A percentile compares a stretch with the other conserved stretches of the same genome.
These are phyloP conservation scores for Coelinius sp. DNA, from an alignment of 2,888 invertebrate genomes.

Conservation along the genomic window DNA sequence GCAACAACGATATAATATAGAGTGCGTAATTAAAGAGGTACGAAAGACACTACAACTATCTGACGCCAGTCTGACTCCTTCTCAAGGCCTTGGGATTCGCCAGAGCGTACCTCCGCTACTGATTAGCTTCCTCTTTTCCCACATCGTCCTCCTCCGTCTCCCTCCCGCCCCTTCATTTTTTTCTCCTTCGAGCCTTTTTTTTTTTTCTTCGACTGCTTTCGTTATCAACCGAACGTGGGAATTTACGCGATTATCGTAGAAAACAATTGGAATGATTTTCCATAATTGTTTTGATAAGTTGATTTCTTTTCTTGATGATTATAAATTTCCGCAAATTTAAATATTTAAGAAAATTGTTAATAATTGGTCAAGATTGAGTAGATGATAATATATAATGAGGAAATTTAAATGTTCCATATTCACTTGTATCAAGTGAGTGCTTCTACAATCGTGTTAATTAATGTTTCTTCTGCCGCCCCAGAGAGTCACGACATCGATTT, in stretches of 20 bases:
- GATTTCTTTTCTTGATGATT: background rate
- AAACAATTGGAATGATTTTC: conserved; percentile 1
- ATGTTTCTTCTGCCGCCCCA: conserved; percentile 3
- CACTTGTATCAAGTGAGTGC: conserved; percentile 22
- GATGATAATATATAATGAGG: background rate
- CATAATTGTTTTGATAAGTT: conserved; percentile 17
- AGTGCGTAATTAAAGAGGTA: conserved; percentile 48
- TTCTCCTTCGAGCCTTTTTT: conserved; percentile 18
- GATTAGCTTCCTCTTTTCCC: conserved; percentile 71
- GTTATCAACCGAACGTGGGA: conserved; percentile 36
- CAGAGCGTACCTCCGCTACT: conserved; percentile 69
- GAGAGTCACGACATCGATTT: conserved; percentile 32
- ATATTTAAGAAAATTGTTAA: background rate
- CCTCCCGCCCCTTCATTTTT: conserved; percentile 24
- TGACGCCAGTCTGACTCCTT: conserved; percentile 49
- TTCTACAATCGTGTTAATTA: conserved; percentile 32
- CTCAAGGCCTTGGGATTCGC: conserved; percentile 64
- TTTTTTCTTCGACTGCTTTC: conserved; percentile 30
- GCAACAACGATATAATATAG: conserved; percentile 20
- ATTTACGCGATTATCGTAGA: conserved; percentile 22
- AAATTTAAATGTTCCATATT: background rate
- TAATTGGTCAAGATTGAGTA: background rate
- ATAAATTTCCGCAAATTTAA: background rate
- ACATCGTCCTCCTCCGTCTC: conserved; percentile 57
- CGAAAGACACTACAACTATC: conserved; percentile 1